These are phyloP conservation scores for Agrilus mali DNA, from an alignment of 2,888 invertebrate species.

Conservation along the genomic window DNA sequence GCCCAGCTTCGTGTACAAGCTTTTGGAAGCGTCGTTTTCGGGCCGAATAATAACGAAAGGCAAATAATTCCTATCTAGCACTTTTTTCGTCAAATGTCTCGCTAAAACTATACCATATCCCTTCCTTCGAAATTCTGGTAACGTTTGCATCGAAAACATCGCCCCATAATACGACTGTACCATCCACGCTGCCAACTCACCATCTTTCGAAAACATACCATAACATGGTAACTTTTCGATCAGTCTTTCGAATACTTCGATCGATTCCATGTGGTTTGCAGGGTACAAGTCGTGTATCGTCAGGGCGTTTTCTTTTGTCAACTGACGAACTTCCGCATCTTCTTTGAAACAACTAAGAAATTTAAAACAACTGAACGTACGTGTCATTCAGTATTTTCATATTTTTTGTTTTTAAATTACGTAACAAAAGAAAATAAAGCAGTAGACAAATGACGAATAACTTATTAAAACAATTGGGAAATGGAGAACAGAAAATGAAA, in stretches of 20 bases:
- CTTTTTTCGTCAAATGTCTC: constrained; percentile 39
- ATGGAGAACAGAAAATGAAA: neutral
- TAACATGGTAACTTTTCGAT: constrained; percentile 67
- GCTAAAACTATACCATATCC: constrained; percentile 62
- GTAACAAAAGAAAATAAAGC: too few species aligned
- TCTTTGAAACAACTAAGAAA: constrained; percentile 20
- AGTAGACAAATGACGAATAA: too few species aligned
- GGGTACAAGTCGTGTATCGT: constrained; percentile 78
- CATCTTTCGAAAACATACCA: constrained; percentile 60
- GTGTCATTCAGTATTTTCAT: too few species aligned
- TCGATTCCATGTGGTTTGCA: constrained; percentile 77
- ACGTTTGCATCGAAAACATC: constrained; percentile 86
- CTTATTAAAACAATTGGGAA: neutral
- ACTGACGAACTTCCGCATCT: constrained; percentile 64
- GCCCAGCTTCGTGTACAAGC: constrained; percentile 71
- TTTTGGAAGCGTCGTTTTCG: constrained; percentile 76
- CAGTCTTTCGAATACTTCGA: constrained; percentile 69
- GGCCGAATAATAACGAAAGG: constrained; percentile 81
- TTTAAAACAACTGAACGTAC: too few species aligned
- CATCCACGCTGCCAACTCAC: constrained; percentile 79
- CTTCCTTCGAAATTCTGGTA: constrained; percentile 35
- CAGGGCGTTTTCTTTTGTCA: constrained; percentile 66
- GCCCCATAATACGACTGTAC: constrained; percentile 84
- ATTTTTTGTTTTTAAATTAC: too few species aligned
- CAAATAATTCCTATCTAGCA: constrained; percentile 46